Conservation (phyloP, 2,113 vertebrate genomes). For the Actenoides hombroni region DNA sequence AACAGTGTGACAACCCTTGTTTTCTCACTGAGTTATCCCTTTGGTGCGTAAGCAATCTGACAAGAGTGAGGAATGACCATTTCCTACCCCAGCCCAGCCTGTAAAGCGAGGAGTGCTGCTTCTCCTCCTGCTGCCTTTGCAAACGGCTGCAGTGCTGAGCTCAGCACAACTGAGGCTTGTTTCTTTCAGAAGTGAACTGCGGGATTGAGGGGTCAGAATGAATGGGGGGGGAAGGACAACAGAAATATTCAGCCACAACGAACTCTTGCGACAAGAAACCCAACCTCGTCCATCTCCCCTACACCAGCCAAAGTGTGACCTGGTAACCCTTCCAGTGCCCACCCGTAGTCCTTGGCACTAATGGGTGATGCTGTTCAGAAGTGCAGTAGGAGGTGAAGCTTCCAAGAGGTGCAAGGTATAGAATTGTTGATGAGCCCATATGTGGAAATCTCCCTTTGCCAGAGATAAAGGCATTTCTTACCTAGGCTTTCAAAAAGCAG, state of each 20-base stretch:
- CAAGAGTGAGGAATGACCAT: background rate
- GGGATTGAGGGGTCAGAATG: background rate
- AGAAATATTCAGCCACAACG: background rate
- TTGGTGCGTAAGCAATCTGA: background rate
- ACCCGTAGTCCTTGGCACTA: rapidly evolving
- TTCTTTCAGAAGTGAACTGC: background rate
- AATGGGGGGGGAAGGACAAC: background rate
- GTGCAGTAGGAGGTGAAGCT: background rate
- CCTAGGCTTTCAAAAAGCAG: background rate
- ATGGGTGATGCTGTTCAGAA: background rate
- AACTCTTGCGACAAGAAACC: background rate
- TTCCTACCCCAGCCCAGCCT: background rate
- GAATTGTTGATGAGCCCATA: background rate
- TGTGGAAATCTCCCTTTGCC: background rate
- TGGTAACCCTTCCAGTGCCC: background rate
- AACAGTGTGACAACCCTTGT: background rate
- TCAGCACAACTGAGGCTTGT: background rate
- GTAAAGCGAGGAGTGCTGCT: background rate
- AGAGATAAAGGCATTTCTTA: background rate
- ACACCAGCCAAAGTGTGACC: background rate
- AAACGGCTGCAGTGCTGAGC: conserved; percentile 34
- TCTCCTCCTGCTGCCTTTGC: background rate
- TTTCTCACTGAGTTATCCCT: background rate
- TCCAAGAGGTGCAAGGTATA: background rate
- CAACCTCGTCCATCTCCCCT: background rate